Evolutionary conservation across 1,140 invertebrate genomes (phyloP).

Genomic region (Cryptotermes secundus): DNA sequence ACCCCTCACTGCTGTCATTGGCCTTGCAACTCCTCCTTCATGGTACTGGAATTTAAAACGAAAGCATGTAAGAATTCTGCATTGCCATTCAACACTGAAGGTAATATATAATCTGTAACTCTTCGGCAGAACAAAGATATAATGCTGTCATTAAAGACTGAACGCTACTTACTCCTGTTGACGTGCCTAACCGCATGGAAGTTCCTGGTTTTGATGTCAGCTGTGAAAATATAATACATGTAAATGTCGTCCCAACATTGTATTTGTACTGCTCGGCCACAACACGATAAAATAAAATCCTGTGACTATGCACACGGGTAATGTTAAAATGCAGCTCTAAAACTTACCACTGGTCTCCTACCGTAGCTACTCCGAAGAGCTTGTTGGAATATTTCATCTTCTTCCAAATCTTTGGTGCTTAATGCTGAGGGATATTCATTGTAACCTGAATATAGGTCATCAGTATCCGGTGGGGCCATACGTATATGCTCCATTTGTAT

Average conservation of each 20-base stretch:
- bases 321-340: background rate
- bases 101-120: no score
- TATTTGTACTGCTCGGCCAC: background rate
- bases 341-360: constrained; percentile 56
- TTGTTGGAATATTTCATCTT: constrained; percentile 66
- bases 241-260: no score
- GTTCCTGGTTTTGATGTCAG: constrained; percentile 50
- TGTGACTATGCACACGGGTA: background rate
- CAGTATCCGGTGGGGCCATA: constrained; percentile 40
- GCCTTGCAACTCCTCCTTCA: constrained; percentile 54
- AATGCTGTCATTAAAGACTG: no score
- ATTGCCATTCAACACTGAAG: no score
- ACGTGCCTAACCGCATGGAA: constrained; percentile 54
- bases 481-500: constrained; percentile 26
- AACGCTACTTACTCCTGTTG: constrained; percentile 41
- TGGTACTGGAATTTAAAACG: constrained; percentile 34
- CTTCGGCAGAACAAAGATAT: no score
- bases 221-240: no score
- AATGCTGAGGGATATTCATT: constrained; percentile 66
- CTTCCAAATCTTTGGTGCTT: constrained; percentile 63
- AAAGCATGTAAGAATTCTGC: background rate
- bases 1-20: constrained; percentile 93
- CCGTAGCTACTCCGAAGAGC: constrained; percentile 61
- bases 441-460: constrained; percentile 68
- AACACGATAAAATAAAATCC: background rate